Conservation (phyloP, 2,113 vertebrate species). For the Anolis sagrei region DNA sequence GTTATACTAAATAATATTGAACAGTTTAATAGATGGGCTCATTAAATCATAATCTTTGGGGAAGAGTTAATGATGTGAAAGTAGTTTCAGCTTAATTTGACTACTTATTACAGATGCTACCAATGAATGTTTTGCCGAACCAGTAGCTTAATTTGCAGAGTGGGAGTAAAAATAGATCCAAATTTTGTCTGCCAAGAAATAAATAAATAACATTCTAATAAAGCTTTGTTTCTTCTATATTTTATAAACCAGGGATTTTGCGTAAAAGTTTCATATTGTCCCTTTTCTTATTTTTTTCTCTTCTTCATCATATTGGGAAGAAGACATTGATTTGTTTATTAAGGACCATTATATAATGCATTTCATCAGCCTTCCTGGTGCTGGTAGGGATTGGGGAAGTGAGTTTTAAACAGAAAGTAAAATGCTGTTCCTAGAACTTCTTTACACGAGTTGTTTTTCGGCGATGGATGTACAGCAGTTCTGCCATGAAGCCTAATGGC, state of each 20-base stretch:
- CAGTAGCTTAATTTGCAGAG: constrained; percentile 8
- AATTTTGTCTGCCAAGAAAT: neutral
- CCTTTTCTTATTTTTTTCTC: neutral
- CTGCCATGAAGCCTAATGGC: no score
- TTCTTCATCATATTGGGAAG: neutral
- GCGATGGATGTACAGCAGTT: no score
- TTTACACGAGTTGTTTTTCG: no score
- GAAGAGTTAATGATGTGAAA: constrained; percentile 46
- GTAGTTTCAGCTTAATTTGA: constrained; percentile 50
- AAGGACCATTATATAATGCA: neutral
- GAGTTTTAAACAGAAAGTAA: neutral
- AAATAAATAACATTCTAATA: neutral
- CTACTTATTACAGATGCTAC: constrained; percentile 51
- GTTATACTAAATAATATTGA: constrained; percentile 41
- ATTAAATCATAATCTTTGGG: constrained; percentile 46
- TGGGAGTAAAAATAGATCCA: neutral
- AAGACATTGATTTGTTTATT: neutral
- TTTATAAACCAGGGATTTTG: neutral
- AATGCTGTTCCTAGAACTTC: neutral
- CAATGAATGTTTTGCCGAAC: constrained; percentile 28
- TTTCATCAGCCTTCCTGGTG: neutral
- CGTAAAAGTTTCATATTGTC: neutral
- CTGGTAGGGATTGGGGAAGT: neutral
- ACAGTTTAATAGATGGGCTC: constrained; percentile 37
- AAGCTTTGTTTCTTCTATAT: neutral